Base-by-base conservation (phyloP, 2,113 vertebrate genomes). In the Rhea americana region DNA sequence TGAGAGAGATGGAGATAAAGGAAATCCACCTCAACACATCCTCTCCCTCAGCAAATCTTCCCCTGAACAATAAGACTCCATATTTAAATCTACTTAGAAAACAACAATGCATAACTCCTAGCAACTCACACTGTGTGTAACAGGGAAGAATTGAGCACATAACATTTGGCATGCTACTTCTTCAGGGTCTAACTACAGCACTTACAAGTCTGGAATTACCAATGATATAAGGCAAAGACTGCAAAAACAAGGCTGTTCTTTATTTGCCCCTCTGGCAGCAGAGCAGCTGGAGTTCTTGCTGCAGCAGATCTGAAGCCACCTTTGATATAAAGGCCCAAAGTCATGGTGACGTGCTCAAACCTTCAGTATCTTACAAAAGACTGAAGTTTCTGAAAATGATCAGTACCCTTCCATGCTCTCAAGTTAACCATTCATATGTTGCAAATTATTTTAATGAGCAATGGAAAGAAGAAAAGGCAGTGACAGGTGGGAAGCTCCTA, bases 361-460 rank as follows among this genome's bases (percentile, higher is more conserved):
- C 30, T 89, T 70, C 81, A 65, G n/a, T 68, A 21, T 30, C 61
- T 48, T 67, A 74, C 24, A 51, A 87, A 87, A 93, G 45, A 56
- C 10, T 47, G 45, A 74, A 66, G 48, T 45, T 48, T 86, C 25
- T 85, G 74, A 89, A 94, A 88, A 92, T 87, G 74, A 92, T 73
- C 50, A 66, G 39, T n/a, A 25, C 1, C 5, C 4, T 55, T 75
- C 79, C 72, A 93, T 65, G 63, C 68, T 48, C 35, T 86, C 30
- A 35, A 24, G 74, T 68, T 84, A 93, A 89, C 51, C 48, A 90
- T 87, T 86, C 65, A 72, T 41, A 85, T 4, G 1, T 61, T 72
- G n/a, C 41, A 74, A 80, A 72, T 65, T 81, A 74, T 87, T 95
- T 82, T 66, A 95, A 78, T 28, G 61, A 93, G 50, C 17, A 67